phyloP scores from a whole-genome alignment of 2,888 invertebrate species.

The Invenusta paracnida region DNA sequence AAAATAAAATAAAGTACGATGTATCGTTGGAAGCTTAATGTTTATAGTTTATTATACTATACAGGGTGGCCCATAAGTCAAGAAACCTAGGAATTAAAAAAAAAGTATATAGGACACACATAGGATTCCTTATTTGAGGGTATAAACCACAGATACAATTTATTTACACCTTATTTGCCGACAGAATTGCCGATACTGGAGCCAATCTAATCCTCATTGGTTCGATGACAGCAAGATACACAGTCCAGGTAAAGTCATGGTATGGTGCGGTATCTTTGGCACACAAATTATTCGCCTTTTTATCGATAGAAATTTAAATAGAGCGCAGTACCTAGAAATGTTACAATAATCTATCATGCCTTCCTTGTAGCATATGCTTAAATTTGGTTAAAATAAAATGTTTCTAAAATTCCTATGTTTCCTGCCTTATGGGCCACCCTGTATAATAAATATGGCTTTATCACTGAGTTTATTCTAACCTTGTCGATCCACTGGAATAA shows the following conservation, averaged over 20 bases:
- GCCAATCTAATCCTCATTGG: not conserved
- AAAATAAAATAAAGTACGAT: too few species aligned
- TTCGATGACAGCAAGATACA: not conserved
- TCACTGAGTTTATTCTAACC: too few species aligned
- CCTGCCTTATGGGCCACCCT: not conserved
- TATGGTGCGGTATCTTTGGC: not conserved
- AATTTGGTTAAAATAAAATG: not conserved
- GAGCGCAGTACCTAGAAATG: not conserved
- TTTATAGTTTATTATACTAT: too few species aligned
- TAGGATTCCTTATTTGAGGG: too few species aligned
- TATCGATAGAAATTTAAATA: not conserved
- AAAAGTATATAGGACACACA: too few species aligned
- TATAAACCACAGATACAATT: too few species aligned
- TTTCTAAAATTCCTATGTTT: not conserved
- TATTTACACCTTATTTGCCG: too few species aligned
- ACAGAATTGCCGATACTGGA: not conserved
- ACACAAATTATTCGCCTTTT: not conserved
- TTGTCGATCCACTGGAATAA: too few species aligned
- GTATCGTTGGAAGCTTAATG: too few species aligned
- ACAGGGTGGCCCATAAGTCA: not conserved
- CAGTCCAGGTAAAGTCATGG: not conserved
- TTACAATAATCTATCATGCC: not conserved
- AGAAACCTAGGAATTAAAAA: not conserved
- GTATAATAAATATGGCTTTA: too few species aligned
- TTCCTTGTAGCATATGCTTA: not conserved